phyloP scores from a whole-genome alignment of 92 coral and sea anemone species.

The Bergia puertoricense region DNA sequence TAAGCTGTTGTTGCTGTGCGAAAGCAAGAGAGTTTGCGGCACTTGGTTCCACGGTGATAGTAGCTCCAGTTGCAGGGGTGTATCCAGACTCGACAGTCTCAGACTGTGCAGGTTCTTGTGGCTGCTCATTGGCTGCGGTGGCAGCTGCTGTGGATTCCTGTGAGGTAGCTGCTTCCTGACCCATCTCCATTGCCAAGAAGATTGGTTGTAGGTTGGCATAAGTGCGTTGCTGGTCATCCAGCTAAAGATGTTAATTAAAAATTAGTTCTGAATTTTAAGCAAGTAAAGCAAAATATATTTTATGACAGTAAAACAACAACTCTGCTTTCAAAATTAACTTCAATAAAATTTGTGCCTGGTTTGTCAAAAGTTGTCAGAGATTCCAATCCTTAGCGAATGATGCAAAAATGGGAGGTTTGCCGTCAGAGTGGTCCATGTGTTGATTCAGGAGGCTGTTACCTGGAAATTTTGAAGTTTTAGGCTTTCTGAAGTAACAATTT shows the following conservation, averaged over 20 bases:
- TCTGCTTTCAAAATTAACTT: no score
- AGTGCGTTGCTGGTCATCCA: constrained; percentile 86
- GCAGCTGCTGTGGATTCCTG: constrained; percentile 51
- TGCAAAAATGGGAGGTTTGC: no score
- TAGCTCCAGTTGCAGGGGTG: constrained; percentile 47
- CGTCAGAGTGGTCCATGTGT: no score
- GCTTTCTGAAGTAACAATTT: no score
- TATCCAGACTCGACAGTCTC: constrained; percentile 52
- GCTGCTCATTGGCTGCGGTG: constrained; percentile 47
- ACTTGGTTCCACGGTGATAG: constrained; percentile 57
- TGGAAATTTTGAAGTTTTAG: no score
- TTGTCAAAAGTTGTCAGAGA: no score
- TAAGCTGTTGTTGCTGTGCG: constrained; percentile 67
- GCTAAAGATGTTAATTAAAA: constrained; percentile 28
- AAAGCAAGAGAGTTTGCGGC: constrained; percentile 52
- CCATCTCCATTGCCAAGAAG: constrained; percentile 98
- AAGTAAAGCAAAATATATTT: no score
- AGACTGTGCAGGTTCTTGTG: constrained; percentile 42
- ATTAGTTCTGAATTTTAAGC: no score
- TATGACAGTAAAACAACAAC: no score
- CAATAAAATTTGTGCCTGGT: no score
- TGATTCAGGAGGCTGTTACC: no score
- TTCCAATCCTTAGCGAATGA: no score
- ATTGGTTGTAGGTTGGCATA: constrained; percentile 99
- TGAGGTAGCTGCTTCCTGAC: constrained; percentile 76